A percentile compares a stretch with the other conserved stretches of the same genome.
These are phyloP conservation scores for Ectemnius cavifrons DNA, from an alignment of 2,888 invertebrate species.

Conservation along the genomic window DNA sequence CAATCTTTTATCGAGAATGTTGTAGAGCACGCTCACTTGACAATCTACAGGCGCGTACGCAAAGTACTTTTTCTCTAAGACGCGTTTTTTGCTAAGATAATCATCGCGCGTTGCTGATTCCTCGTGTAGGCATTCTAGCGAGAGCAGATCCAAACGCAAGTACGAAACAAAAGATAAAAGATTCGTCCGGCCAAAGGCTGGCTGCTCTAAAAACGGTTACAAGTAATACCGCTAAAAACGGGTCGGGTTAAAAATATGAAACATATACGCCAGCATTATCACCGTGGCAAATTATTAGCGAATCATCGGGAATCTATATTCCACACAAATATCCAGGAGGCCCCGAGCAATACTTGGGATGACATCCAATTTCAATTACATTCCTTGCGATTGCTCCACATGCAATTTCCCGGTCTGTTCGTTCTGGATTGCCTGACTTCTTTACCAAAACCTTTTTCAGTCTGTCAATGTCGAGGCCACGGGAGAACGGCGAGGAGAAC, in stretches of 20 bases:
- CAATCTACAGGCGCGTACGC: neutral
- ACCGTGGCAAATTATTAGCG: too few species aligned
- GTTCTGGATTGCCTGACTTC: too few species aligned
- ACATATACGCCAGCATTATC: neutral
- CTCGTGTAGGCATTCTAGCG: conserved; percentile 2
- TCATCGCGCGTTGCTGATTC: neutral
- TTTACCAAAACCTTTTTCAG: conserved; percentile 54
- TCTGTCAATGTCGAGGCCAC: conserved; percentile 70
- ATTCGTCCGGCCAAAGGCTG: neutral
- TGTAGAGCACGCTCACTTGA: too few species aligned
- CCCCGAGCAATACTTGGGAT: too few species aligned
- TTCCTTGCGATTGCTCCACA: neutral
- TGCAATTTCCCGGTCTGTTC: too few species aligned
- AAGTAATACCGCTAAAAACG: neutral
- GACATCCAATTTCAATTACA: too few species aligned
- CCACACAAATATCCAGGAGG: too few species aligned
- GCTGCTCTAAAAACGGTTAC: neutral
- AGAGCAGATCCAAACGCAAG: neutral
- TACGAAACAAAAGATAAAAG: neutral
- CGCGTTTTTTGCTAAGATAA: neutral
- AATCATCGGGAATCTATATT: too few species aligned
- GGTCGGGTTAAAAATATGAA: neutral
- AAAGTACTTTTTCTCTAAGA: conserved; percentile 5
- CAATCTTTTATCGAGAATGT: too few species aligned
- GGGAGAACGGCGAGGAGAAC: conserved; percentile 73